These are phyloP conservation scores for Phytoseiulus persimilis DNA, from an alignment of 2,888 invertebrate species.

Conservation along the genomic window DNA sequence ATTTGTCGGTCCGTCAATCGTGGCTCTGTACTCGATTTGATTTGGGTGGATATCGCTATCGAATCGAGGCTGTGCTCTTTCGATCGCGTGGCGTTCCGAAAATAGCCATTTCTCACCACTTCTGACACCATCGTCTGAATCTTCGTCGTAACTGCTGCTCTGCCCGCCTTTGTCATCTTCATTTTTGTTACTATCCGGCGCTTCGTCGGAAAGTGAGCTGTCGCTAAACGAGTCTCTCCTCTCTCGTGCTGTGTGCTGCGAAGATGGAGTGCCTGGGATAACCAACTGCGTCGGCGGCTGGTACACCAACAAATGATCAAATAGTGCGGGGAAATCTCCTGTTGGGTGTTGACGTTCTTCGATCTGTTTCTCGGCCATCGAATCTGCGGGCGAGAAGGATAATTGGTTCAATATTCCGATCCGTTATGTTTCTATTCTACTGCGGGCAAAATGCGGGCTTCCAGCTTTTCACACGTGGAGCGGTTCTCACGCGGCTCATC, in stretches of 20 bases:
- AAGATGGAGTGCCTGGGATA: slow-evolving; percentile 59
- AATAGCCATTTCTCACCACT: not conserved
- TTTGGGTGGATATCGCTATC: no score
- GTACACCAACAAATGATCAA: slow-evolving; percentile 60
- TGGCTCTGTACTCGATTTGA: no score
- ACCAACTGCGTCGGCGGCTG: slow-evolving; percentile 81
- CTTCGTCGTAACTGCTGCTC: slow-evolving; percentile 34
- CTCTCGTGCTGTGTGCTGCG: slow-evolving; percentile 19
- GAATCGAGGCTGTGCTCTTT: not conserved
- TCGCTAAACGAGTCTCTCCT: slow-evolving; percentile 33
- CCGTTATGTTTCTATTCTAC: no score
- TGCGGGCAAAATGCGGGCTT: no score
- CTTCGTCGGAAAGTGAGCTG: slow-evolving; percentile 27
- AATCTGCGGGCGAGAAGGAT: not conserved
- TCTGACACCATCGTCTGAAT: slow-evolving; percentile 35
- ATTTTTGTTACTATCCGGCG: slow-evolving; percentile 1
- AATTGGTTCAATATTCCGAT: no score
- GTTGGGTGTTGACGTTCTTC: slow-evolving; percentile 26
- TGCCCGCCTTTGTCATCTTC: slow-evolving; percentile 16
- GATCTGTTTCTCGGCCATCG: slow-evolving; percentile 34
- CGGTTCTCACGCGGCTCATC: no score
- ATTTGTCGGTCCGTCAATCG: not conserved
- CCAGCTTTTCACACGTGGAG: no score
- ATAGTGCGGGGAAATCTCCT: slow-evolving; percentile 46
- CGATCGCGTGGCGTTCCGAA: not conserved